Percentiles rank a stretch among this genome's conserved stretches.
These are phyloP conservation scores for Itoplectis maculator DNA, from an alignment of 2,888 invertebrate species.

Conservation along the genomic window DNA sequence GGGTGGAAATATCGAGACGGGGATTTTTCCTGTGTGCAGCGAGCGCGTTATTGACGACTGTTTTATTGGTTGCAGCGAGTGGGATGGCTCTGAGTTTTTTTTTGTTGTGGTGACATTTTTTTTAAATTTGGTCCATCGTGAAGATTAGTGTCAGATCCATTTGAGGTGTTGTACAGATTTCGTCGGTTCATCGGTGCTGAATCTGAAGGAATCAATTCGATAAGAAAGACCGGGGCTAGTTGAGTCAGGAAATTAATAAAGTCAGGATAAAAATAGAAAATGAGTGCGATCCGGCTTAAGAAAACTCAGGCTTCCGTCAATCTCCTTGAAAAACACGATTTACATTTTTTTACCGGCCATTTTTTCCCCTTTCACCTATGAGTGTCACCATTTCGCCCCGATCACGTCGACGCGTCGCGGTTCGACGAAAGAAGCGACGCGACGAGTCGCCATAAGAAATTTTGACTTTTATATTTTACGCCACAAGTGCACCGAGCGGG, in stretches of 20 bases:
- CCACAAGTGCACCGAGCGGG: conserved; percentile 17
- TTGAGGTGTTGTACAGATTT: not conserved
- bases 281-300: too few relatives aligned
- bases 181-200: too few relatives aligned
- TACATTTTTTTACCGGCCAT: too few relatives aligned
- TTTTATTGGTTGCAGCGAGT: not conserved
- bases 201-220: too few relatives aligned
- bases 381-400: not conserved
- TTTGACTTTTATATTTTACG: conserved; percentile 60
- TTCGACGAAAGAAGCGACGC: conserved; percentile 2
- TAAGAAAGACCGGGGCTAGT: too few relatives aligned
- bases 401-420: not conserved
- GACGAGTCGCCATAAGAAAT: conserved; percentile 35
- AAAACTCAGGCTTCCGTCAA: too few relatives aligned
- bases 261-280: too few relatives aligned
- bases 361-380: too few relatives aligned
- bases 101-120: not conserved
- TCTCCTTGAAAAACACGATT: too few relatives aligned
- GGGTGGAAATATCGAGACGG: not conserved
- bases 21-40: not conserved
- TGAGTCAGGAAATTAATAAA: too few relatives aligned
- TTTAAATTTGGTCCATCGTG: not conserved
- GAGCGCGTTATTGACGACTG: not conserved
- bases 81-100: not conserved
- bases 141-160: not conserved